Base-by-base conservation (phyloP, 2,797 vertebrate species). In the Acipenser ruthenus region DNA sequence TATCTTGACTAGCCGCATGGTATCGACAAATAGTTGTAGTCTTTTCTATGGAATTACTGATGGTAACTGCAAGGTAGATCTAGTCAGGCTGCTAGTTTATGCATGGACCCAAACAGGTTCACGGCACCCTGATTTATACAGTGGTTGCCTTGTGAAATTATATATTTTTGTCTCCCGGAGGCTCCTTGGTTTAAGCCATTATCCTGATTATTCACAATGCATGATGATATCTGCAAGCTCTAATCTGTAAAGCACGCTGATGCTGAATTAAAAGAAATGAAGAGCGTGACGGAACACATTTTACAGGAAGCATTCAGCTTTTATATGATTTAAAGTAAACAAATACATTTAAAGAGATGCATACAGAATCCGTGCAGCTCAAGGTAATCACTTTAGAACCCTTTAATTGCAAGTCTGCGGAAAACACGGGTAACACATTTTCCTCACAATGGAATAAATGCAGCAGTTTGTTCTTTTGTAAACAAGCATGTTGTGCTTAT, bases 381-480 rank as follows among this genome's bases (percentile, higher is more conserved):
- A 78, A 66, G 75, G 80, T 79, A 83, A 86, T 90, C 86, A 83
- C 81, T 84, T 88, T 83, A 89, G 84, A 90, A 83, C 78, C 79
- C 75, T 84, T 85, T 73, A 55, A 67, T 81, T 79, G 76, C 75
- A 79, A 78, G 73, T 73, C 67, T 70, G 75, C 75, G 79, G 77
- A 80, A 85, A 81, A 80, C 74, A 79, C 80, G 53, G 71, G 82
- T 77, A 79, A 77, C 78, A 72, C 77, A 79, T 83, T 79, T 78
- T 85, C 77, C 83, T 86, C 79, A 67, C 65, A 77, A 80, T 82
- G 82, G 86, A 85, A 84, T 77, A 85, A 87, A 85, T 79, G 78
- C 82, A 73, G 76, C 78, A 76, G 74, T 84, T 82, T 86, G 79
- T 84, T 75, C 87, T 76, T 70, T 79, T 72, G 80, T 85, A 86